Base-by-base conservation (phyloP, 2,797 vertebrate genomes). In the Serranus cabrilla region DNA sequence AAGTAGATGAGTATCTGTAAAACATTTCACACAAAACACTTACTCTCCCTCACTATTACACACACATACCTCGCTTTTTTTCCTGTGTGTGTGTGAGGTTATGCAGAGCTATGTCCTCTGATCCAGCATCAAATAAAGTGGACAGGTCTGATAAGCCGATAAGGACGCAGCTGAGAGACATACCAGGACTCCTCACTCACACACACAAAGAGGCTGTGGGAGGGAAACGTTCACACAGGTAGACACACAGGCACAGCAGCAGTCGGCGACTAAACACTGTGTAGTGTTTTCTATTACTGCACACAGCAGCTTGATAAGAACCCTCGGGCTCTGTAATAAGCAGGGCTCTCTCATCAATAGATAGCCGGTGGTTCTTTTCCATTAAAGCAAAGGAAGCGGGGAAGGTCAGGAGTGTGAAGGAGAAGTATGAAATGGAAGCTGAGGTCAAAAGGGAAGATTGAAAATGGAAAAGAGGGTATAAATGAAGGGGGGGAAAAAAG, bases 111-210 rank as follows among this genome's bases (percentile, higher is more conserved):
- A 4, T 21, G 74, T 80, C 51, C 61, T 72, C 71, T 57, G 65
- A 87, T 82, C 65, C 63, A 56, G 66, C 72, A 78, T 89, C 78
- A 78, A 83, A 90, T 87, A 51, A 83, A 88, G 74, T 74, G 71
- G 84, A 83, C 78, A 40, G 55, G 79, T 52, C 76, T 74, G 86
- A 92, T 85, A 87, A 86, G 81, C 81, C 50, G 87, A 91, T 89
- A 88, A 82, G 59, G 63, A 71, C 11, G 31, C 42, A 57, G 61
- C 70, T 63, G 68, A 84, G 80, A 91, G 71, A 85, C 89, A 88
- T 56, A 71, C 76, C 86, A 90, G 78, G 61, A 16, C 55, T 46
- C 39, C 40, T 52, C 25, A 46, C 77, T 56, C 16, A 54, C 59
- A 31, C 57, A 21, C 40, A 46, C 56, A 25, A 16, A 66, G 25